phyloP scores from a whole-genome alignment of 2,797 vertebrate species.

The Eospalax fontanierii region DNA sequence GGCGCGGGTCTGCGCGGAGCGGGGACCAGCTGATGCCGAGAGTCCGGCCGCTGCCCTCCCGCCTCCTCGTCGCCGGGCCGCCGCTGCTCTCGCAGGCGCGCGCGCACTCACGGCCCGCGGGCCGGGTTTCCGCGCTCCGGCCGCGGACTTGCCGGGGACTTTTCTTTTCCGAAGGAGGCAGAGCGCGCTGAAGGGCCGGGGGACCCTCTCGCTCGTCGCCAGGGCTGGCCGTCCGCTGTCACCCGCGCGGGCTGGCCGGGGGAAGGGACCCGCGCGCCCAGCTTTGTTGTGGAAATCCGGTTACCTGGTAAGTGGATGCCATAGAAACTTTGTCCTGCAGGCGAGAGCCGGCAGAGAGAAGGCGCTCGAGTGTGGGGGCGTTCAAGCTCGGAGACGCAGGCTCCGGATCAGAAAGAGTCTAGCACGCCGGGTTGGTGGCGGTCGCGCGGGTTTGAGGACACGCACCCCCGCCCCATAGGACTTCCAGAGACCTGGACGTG shows the following conservation, averaged over 20 bases:
- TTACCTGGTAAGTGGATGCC: conserved; percentile 88
- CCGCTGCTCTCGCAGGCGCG: conserved; percentile 73
- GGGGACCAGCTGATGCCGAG: conserved; percentile 78
- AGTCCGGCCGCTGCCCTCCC: conserved; percentile 66
- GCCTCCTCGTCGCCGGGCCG: conserved; percentile 64
- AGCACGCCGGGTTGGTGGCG: background rate
- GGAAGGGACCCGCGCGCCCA: conserved; percentile 70
- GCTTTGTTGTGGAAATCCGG: conserved; percentile 86
- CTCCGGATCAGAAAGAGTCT: conserved; percentile 63
- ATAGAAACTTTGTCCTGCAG: conserved; percentile 83
- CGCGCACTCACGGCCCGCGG: conserved; percentile 65
- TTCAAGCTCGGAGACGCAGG: conserved; percentile 47
- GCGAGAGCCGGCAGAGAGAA: conserved; percentile 7
- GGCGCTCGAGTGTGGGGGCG: conserved; percentile 67
- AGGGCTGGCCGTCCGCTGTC: conserved; percentile 67
- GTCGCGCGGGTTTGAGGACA: background rate
- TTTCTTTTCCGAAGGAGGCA: conserved; percentile 71
- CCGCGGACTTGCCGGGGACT: conserved; percentile 69
- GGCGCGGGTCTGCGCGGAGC: background rate
- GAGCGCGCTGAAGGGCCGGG: conserved; percentile 59
- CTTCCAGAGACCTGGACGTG: background rate
- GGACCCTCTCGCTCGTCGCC: conserved; percentile 57
- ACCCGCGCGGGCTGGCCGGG: conserved; percentile 59
- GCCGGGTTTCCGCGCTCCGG: conserved; percentile 77
- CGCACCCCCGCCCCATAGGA: background rate